Conservation (phyloP, 1,140 invertebrate species). For the Drosophila pseudoobscura region DNA sequence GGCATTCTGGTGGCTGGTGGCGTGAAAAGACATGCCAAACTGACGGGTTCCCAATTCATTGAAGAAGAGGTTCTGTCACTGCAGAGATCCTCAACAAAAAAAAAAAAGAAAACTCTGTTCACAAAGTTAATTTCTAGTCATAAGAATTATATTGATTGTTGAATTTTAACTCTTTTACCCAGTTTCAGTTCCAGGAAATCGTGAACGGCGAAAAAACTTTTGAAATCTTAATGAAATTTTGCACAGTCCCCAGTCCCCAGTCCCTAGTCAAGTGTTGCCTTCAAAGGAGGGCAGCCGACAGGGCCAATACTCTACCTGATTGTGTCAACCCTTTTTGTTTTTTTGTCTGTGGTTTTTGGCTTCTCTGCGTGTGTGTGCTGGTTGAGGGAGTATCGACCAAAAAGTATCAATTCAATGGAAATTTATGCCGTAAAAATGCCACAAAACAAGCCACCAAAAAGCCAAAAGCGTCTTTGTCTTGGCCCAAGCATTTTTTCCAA, state of each 20-base stretch:
- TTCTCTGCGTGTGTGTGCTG: background rate
- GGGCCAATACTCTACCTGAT: constrained; percentile 67
- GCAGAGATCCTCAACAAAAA: background rate
- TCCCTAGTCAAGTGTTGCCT: constrained; percentile 66
- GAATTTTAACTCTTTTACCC: constrained; percentile 31
- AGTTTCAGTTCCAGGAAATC: constrained; percentile 40
- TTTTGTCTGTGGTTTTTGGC: background rate
- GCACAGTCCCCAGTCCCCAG: constrained; percentile 21
- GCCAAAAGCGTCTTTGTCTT: constrained; percentile 47
- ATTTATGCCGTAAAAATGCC: constrained; percentile 79
- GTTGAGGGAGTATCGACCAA: constrained; percentile 24
- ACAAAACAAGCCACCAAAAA: constrained; percentile 53
- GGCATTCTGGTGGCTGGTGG: constrained; percentile 18
- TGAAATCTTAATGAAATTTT: constrained; percentile 71
- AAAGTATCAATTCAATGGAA: constrained; percentile 81
- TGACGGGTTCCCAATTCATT: constrained; percentile 41
- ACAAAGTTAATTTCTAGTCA: constrained; percentile 30
- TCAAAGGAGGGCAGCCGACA: constrained; percentile 76
- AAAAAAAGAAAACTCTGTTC: constrained; percentile 1
- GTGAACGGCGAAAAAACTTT: constrained; percentile 39
- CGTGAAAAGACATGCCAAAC: constrained; percentile 68
- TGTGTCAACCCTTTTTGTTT: constrained; percentile 71
- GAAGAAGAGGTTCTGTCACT: background rate
- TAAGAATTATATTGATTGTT: constrained; percentile 30
- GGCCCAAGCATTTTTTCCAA: constrained; percentile 57